Conservation (phyloP, 2,797 vertebrate genomes). For the Apogon hyalosoma region DNA sequence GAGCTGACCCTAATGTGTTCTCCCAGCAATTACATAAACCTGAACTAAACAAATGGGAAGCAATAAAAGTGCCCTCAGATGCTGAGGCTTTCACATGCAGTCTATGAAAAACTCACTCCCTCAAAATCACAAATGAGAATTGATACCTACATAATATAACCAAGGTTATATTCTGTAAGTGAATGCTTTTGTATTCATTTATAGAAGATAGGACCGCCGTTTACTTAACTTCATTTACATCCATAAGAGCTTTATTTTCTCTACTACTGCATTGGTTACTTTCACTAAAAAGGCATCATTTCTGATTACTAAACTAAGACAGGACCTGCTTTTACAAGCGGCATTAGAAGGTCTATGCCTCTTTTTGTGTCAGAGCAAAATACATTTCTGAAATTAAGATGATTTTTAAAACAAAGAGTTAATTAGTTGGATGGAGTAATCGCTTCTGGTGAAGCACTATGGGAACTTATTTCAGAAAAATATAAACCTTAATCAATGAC, state of each 20-base stretch:
- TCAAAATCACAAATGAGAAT: slow-evolving; percentile 4
- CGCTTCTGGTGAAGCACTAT: too few species aligned
- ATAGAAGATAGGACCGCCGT: too few species aligned
- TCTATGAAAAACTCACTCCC: neutral
- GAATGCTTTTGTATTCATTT: neutral
- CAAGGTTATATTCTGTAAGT: neutral
- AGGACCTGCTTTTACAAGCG: neutral
- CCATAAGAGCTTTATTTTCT: neutral
- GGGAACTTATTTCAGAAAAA: neutral
- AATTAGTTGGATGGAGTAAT: neutral
- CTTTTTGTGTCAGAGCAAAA: neutral
- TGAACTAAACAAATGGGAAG: slow-evolving; percentile 18
- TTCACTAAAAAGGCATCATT: neutral
- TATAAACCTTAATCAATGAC: too few species aligned
- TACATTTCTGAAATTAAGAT: neutral
- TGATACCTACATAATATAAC: neutral
- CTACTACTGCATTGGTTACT: neutral
- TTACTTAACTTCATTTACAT: neutral
- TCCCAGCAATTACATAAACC: slow-evolving; percentile 28
- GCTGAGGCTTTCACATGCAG: slow-evolving; percentile 39
- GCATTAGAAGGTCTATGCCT: slow-evolving; percentile 14
- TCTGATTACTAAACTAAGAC: neutral
- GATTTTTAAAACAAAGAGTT: neutral
- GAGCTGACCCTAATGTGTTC: slow-evolving; percentile 18
- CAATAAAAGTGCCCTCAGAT: slow-evolving; percentile 18